A percentile compares a stretch with the other conserved stretches of the same genome.
These are phyloP conservation scores for Protophormia terraenovae DNA, from an alignment of 2,888 invertebrate species.

Conservation along the genomic window DNA sequence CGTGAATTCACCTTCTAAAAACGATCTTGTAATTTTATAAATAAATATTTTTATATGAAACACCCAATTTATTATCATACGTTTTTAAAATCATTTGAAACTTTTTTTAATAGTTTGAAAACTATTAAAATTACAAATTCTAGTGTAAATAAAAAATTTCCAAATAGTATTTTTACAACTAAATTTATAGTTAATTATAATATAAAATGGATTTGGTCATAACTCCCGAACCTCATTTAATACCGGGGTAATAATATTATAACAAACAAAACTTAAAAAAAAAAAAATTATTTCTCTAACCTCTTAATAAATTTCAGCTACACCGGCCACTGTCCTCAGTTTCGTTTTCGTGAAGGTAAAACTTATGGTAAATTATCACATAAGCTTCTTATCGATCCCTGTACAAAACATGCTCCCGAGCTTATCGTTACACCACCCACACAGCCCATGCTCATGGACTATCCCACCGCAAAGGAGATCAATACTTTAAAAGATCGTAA, in stretches of 20 bases:
- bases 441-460: constrained; percentile 74
- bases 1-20: too few relatives aligned
- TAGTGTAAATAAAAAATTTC: too few relatives aligned
- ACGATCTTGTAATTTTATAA: too few relatives aligned
- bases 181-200: constrained; percentile 37
- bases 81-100: background rate
- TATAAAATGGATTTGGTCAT: constrained; percentile 73
- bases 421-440: constrained; percentile 84
- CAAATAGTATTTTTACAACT: too few relatives aligned
- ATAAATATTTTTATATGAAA: too few relatives aligned
- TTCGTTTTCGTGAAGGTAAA: constrained; percentile 88
- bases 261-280: background rate
- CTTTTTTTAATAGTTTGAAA: background rate
- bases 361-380: constrained; percentile 89
- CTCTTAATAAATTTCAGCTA: constrained; percentile 83
- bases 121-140: background rate
- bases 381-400: constrained; percentile 88
- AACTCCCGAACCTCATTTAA: constrained; percentile 88
- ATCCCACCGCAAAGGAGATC: constrained; percentile 86
- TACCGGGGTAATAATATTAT: constrained; percentile 85
- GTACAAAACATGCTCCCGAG: constrained; percentile 87
- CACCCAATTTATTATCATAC: background rate
- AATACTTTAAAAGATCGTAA: constrained; percentile 86
- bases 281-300: background rate
- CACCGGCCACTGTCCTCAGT: constrained; percentile 89